These are phyloP conservation scores for Phengaris alcon DNA, from an alignment of 2,888 invertebrate genomes.

Conservation along the genomic window DNA sequence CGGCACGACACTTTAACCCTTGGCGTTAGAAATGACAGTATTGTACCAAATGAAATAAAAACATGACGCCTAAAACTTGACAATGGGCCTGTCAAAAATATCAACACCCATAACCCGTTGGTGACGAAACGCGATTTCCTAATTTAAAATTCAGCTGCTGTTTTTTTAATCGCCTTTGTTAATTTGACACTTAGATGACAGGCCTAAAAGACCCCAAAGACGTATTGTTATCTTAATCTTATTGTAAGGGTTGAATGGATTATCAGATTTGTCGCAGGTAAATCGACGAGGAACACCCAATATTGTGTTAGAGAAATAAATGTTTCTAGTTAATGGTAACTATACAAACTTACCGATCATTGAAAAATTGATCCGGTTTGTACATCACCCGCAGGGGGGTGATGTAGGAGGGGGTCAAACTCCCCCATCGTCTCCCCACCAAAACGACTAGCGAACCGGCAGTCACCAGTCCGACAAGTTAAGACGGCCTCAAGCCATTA, in stretches of 20 bases:
- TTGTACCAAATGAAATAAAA: conserved; percentile 44
- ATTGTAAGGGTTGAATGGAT: conserved; percentile 50
- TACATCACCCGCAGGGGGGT: too few species aligned
- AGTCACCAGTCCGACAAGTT: too few species aligned
- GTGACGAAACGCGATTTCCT: conserved; percentile 48
- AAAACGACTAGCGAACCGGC: too few species aligned
- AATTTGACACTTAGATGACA: conserved; percentile 67
- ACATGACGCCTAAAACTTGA: conserved; percentile 46
- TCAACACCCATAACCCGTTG: conserved; percentile 61
- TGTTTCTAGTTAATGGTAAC: not conserved
- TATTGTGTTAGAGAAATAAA: conserved; percentile 39
- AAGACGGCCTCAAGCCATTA: too few species aligned
- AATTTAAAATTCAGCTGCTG: conserved; percentile 64
- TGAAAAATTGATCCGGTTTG: not conserved
- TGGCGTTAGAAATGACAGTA: conserved; percentile 47
- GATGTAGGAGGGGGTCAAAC: too few species aligned
- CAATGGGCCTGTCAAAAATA: conserved; percentile 66
- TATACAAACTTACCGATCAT: not conserved
- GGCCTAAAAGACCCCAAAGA: conserved; percentile 48
- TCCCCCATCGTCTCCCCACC: too few species aligned
- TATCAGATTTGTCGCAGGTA: conserved; percentile 60
- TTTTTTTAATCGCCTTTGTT: conserved; percentile 55
- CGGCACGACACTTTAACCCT: conserved; percentile 38
- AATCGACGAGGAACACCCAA: conserved; percentile 49
- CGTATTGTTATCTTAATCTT: conserved; percentile 58